A percentile compares a stretch with the other conserved stretches of the same genome.
Evolutionary conservation across 2,113 vertebrate species (phyloP).

Genomic region (Solea senegalensis): DNA sequence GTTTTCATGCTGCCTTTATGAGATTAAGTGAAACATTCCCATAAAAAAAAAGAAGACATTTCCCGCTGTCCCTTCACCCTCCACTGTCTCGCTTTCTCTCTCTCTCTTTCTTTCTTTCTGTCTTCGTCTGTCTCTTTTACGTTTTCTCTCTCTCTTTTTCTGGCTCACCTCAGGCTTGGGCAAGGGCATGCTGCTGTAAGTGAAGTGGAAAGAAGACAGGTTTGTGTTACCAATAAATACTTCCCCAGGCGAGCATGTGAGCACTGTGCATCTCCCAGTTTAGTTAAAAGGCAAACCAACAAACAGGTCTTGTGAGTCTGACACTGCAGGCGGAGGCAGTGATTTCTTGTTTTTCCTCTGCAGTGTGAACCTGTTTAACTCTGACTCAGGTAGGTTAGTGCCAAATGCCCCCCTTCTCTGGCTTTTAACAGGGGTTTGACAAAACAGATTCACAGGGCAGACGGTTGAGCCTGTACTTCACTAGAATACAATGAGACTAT

Average conservation of each 20-base stretch:
- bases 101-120: conserved; percentile 18
- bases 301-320: conserved; percentile 49
- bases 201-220: conserved; percentile 63
- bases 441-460: conserved; percentile 63
- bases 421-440: conserved; percentile 63
- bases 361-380: conserved; percentile 59
- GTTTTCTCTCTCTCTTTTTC: conserved; percentile 16
- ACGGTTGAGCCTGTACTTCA: conserved; percentile 40
- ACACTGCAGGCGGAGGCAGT: conserved; percentile 34
- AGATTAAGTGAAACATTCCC: conserved; percentile 82
- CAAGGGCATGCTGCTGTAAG: conserved; percentile 53
- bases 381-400: conserved; percentile 61
- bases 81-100: conserved; percentile 10
- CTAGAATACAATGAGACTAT: conserved; percentile 46
- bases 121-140: conserved; percentile 30
- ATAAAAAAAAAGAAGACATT: conserved; percentile 76
- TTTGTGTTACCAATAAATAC: conserved; percentile 61
- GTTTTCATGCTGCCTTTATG: conserved; percentile 78
- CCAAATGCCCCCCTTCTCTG: conserved; percentile 47
- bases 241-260: conserved; percentile 45
- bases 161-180: conserved; percentile 55
- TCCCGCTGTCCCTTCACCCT: conserved; percentile 49
- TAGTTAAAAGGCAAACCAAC: conserved; percentile 42
- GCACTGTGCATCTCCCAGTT: conserved; percentile 26
- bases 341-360: conserved; percentile 41